Base-by-base conservation (phyloP, 1,140 invertebrate genomes). In the Heliconius hewitsoni region DNA sequence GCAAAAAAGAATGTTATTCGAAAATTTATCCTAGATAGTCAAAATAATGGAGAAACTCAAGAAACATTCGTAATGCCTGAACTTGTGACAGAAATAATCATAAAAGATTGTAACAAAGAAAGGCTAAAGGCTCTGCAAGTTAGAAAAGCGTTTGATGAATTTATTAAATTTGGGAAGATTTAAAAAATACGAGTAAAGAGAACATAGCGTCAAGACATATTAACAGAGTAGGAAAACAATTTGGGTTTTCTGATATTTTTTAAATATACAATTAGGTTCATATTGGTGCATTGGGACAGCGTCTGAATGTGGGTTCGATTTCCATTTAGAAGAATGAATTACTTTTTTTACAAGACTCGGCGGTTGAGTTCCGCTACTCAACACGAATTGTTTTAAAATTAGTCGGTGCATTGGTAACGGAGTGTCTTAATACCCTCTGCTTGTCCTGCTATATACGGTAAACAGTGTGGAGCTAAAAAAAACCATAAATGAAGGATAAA, bases 61-160 rank as follows among this genome's bases (percentile, higher is more conserved):
- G 39, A 46, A n/a, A 70, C 13, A n/a, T 42, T 72, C 27, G 71
- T 42, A 39, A 23, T 46, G 3, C 76, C 55, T n/a, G 13, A 72
- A 27, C 37, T 66, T 11, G 27, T 66, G 27, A 30, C 83, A 0
- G n/a, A 71, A 27, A 60, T 83, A 1, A 74, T 84, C 13, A 81
- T 79, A 39, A 78, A 80, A 75, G 81, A 87, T 76, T 85, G 83
- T 71, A 89, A 87, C 34, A 82, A 75, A 55, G 76, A 87, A 34
- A 80, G 87, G 42, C 23, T 88, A 8, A 82, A 30, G 71, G 80
- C 77, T 3, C 71, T 81, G 11, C 75, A 74, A 73, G 70, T 23
- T 0, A 76, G 82, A 18, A 71, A 52, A 52, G 60, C 50, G 16
- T 82, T 86, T 73, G 74, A 82, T 19, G 71, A 81, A 11, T 86